Percentiles rank a stretch among this genome's conserved stretches.
Evolutionary conservation across 2,888 invertebrate genomes (phyloP).

Genomic region (Andrena trimmerana): DNA sequence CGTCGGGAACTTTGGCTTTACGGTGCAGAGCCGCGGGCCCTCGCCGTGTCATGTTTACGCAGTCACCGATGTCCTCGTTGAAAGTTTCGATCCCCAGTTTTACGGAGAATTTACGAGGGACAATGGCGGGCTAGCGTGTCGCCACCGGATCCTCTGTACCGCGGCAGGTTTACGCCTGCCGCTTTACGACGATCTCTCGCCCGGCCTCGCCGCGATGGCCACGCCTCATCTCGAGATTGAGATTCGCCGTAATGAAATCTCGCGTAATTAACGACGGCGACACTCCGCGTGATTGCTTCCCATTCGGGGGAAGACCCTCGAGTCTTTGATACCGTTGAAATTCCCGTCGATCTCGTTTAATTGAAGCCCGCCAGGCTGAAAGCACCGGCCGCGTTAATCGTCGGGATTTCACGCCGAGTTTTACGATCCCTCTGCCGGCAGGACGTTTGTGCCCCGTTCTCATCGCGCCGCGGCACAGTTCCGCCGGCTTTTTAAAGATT

Average conservation of each 20-base stretch:
- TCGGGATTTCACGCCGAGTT: neutral
- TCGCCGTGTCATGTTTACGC: slow-evolving; percentile 8
- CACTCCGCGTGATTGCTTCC: slow-evolving; percentile 2
- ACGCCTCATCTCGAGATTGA: slow-evolving; percentile 33
- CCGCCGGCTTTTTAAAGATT: neutral
- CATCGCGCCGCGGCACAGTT: neutral
- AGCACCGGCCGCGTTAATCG: slow-evolving; percentile 7
- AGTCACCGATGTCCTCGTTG: neutral
- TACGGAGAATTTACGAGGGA: slow-evolving; percentile 47
- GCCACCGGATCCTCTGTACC: slow-evolving; percentile 45
- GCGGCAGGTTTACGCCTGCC: slow-evolving; percentile 25
- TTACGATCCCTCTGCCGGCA: neutral
- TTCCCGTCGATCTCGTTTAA: neutral
- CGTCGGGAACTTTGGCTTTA: slow-evolving; percentile 25
- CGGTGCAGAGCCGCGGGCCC: neutral
- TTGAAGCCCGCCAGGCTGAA: neutral
- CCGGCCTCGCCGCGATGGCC: slow-evolving; percentile 5
- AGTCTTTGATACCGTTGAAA: slow-evolving; percentile 3
- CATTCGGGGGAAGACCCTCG: neutral
- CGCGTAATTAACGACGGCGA: slow-evolving; percentile 20
- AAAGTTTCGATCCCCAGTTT: slow-evolving; percentile 36
- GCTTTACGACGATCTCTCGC: slow-evolving; percentile 55
- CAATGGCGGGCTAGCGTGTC: slow-evolving; percentile 13
- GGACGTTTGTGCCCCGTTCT: neutral
- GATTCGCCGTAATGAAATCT: slow-evolving; percentile 12